A percentile compares a stretch with the other conserved stretches of the same genome.
Conservation (phyloP, 2,797 vertebrate genomes). For the Myripristis jacobus region DNA sequence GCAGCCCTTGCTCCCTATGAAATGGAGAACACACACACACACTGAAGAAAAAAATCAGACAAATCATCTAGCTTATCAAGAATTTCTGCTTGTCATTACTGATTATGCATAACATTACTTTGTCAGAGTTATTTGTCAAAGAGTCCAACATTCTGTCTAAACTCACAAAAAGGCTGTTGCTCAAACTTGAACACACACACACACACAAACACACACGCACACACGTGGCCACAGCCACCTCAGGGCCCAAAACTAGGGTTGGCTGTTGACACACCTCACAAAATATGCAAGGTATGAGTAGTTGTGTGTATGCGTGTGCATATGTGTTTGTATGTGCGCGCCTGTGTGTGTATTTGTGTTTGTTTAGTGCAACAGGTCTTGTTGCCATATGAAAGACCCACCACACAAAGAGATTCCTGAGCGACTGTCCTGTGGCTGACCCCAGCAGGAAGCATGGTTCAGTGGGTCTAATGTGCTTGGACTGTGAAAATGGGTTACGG, state of each 20-base stretch:
- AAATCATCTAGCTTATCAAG: slow-evolving; percentile 37
- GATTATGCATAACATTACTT: slow-evolving; percentile 25
- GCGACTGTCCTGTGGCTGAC: slow-evolving; percentile 71
- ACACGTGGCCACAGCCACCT: slow-evolving; percentile 17
- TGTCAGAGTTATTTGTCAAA: slow-evolving; percentile 10
- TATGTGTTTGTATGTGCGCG: slow-evolving; percentile 3
- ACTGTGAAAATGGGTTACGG: slow-evolving; percentile 51
- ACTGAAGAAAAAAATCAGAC: slow-evolving; percentile 45
- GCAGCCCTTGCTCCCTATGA: slow-evolving; percentile 26
- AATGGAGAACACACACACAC: slow-evolving; percentile 26
- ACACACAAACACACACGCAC: slow-evolving; percentile 21
- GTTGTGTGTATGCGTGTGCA: slow-evolving; percentile 9
- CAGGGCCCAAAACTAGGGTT: slow-evolving; percentile 10
- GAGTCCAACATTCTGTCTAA: slow-evolving; percentile 22
- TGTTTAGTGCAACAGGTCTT: slow-evolving; percentile 42
- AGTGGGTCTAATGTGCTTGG: slow-evolving; percentile 53
- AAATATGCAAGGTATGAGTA: slow-evolving; percentile 33
- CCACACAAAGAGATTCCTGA: slow-evolving; percentile 70
- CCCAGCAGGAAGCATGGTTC: slow-evolving; percentile 60
- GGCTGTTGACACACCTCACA: slow-evolving; percentile 30
- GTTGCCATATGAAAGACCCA: slow-evolving; percentile 49
- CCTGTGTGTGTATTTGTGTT: not conserved
- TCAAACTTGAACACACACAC: slow-evolving; percentile 28
- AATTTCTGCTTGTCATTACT: slow-evolving; percentile 40
- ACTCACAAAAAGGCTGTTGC: slow-evolving; percentile 13